Evolutionary conservation across 2,113 vertebrate genomes (phyloP).

Genomic region (Pygathrix nemaeus): DNA sequence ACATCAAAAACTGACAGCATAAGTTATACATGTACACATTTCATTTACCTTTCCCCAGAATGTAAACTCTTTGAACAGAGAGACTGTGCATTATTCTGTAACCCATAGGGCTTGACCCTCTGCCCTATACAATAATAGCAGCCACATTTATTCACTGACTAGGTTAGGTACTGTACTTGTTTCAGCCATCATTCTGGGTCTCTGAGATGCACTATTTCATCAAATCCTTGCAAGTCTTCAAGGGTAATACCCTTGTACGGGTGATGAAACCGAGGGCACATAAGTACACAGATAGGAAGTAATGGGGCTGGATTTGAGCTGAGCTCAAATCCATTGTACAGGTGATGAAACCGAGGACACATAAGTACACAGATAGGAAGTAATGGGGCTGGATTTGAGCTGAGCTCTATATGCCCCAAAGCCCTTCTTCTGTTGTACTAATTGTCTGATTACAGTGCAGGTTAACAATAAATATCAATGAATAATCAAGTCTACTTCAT

Average conservation of each 20-base stretch:
- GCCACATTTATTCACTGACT: not conserved
- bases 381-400: not conserved
- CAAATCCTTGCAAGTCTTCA: not conserved
- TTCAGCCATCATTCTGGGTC: not conserved
- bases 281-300: too few relatives aligned
- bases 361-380: too few relatives aligned
- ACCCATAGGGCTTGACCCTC: not conserved
- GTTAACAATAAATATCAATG: not conserved
- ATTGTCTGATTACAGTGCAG: not conserved
- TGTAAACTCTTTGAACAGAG: not conserved
- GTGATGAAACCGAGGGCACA: not conserved
- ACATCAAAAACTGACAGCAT: not conserved
- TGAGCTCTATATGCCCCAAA: not conserved
- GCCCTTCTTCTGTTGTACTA: not conserved
- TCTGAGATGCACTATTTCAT: not conserved
- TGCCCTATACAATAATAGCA: not conserved
- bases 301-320: not conserved
- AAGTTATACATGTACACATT: not conserved
- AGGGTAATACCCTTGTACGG: not conserved
- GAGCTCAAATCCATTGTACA: too few relatives aligned
- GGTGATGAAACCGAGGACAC: too few relatives aligned
- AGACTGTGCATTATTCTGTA: not conserved
- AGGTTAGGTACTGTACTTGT: too few relatives aligned
- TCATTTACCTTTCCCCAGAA: not conserved
- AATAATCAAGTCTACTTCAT: not conserved